Base-by-base conservation (phyloP, 2,113 vertebrate species). In the Calcarius ornatus region DNA sequence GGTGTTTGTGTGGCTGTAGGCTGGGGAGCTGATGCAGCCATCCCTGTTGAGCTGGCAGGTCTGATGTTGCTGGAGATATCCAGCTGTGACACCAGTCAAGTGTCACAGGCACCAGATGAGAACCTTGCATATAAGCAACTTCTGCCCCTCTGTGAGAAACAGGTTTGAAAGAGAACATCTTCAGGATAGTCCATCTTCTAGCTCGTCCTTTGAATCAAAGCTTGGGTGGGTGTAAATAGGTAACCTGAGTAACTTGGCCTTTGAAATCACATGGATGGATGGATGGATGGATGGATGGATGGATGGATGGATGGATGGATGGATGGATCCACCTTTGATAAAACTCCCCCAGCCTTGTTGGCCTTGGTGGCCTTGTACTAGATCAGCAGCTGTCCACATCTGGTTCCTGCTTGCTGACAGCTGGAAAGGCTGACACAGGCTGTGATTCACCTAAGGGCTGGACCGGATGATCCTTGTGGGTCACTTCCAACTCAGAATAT, bases 101-200 rank as follows among this genome's bases (percentile, higher is more conserved):
- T 21, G 30, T 35, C 68, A 69, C 6, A 42, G 40, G 22, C 2
- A 1, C 42, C 64, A 82, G 43, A 18, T 15, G 42, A n/a, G 37
- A 83, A n/a, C 31, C 45, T 77, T 25, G 27, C 77, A 33, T 30
- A 11, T 60, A 33, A 65, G 28, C 31, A 60, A 15, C n/a, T 47
- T 13, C 10, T 0, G 0, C 2, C 28, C 9, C 9, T 2, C 24
- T 11, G 31, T 13, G 64, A 73, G 59, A 73, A 92, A 53, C 1
- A 15, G 15, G 12, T 38, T 84, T 61, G 22, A 42, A 82, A 38
- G 13, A 60, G 18, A 37, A 5, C 8, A 2, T 17, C 54, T 61
- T 24, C 77, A 87, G 37, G 24, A 40, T 23, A 64, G 83, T 7
- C 16, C 43, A 47, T 27, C 35, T 66, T 88, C 23, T 48, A 56